These are phyloP conservation scores for Sebastes itinus DNA, from an alignment of 2,797 vertebrate genomes.

Conservation along the genomic window DNA sequence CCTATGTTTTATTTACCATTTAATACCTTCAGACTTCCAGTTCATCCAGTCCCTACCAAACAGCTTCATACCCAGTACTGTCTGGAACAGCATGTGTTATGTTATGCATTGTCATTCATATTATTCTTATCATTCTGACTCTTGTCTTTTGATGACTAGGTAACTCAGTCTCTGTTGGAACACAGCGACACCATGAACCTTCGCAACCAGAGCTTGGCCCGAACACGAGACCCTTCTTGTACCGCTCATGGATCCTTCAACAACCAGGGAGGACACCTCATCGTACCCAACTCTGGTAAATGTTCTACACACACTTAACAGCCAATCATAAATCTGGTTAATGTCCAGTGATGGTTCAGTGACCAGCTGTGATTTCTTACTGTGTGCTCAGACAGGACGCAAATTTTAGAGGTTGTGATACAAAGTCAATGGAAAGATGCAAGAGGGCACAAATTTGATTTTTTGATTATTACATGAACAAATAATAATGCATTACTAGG, in stretches of 20 bases:
- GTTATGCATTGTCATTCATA: neutral
- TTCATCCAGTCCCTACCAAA: neutral
- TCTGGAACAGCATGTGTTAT: neutral
- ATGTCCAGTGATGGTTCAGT: neutral
- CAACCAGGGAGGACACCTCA: conserved; percentile 92
- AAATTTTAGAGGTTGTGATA: neutral
- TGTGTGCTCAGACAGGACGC: neutral
- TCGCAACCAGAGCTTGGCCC: conserved; percentile 90
- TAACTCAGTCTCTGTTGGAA: conserved; percentile 91
- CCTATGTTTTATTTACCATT: neutral
- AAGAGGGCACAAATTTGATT: neutral
- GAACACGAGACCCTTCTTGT: conserved; percentile 90
- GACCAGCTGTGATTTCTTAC: neutral
- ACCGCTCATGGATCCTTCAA: conserved; percentile 93
- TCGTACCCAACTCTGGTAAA: conserved; percentile 93
- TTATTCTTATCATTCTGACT: neutral
- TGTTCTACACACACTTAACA: neutral
- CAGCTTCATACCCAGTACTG: neutral
- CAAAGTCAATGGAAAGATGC: neutral
- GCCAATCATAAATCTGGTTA: neutral
- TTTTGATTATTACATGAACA: neutral
- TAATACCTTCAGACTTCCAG: neutral
- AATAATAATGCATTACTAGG: neutral
- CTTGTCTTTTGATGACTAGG: conserved; percentile 40
- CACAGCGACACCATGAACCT: conserved; percentile 88